These are phyloP conservation scores for Daboia siamensis DNA, from an alignment of 2,113 vertebrate genomes.

Conservation along the genomic window DNA sequence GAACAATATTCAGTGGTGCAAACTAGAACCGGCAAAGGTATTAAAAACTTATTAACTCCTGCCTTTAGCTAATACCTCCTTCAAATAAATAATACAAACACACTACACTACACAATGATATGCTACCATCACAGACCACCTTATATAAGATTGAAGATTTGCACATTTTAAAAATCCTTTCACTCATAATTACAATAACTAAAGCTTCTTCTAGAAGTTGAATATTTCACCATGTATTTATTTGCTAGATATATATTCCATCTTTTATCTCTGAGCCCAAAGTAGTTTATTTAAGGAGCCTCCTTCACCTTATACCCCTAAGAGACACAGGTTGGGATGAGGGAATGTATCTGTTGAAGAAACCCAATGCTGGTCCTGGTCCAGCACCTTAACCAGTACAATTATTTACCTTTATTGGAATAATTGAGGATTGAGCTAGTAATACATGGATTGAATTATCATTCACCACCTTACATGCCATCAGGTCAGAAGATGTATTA, in stretches of 20 bases:
- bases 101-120: background rate
- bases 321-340: no score
- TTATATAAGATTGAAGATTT: background rate
- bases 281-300: background rate
- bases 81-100: background rate
- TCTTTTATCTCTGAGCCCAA: background rate
- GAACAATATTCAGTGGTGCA: background rate
- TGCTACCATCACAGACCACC: background rate
- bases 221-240: no score
- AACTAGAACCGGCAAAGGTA: background rate
- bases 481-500: background rate
- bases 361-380: background rate
- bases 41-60: background rate
- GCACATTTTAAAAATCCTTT: background rate
- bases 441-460: background rate
- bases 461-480: background rate
- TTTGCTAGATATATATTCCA: no score
- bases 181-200: background rate
- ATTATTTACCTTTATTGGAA: background rate
- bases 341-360: background rate
- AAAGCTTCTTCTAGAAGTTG: no score
- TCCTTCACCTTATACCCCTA: background rate
- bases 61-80: background rate
- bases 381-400: background rate
- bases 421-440: background rate